phyloP scores from a whole-genome alignment of 1,140 invertebrate species.

The Oncopeltus fasciatus region DNA sequence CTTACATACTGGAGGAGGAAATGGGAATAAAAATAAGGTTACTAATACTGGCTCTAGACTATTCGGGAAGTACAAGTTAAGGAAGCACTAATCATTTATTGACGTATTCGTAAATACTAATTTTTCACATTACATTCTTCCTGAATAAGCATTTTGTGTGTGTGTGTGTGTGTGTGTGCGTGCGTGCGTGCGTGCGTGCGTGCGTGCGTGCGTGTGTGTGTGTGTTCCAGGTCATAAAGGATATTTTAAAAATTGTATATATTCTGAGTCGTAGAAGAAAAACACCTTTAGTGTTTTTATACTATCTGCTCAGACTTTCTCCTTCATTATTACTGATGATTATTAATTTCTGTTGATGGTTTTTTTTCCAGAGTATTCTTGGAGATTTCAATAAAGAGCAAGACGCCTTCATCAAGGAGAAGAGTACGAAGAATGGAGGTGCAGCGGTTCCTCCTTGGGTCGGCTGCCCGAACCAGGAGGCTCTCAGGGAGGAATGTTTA shows the following conservation, averaged over 20 bases:
- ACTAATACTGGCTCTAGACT: too few species aligned
- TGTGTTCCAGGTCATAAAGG: too few species aligned
- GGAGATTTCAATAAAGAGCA: conserved; percentile 94
- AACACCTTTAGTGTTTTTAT: too few species aligned
- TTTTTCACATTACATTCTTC: too few species aligned
- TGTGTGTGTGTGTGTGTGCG: neutral
- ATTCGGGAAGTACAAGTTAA: too few species aligned
- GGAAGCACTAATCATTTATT: too few species aligned
- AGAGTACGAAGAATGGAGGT: conserved; percentile 48
- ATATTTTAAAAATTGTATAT: neutral
- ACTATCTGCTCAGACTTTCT: neutral
- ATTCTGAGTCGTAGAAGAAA: neutral
- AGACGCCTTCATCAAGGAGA: conserved; percentile 80
- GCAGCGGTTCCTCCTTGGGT: conserved; percentile 82
- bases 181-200: neutral
- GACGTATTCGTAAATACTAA: too few species aligned
- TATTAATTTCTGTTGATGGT: conserved; percentile 15
- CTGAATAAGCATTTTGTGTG: too few species aligned
- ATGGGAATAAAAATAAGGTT: too few species aligned
- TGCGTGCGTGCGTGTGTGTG: neutral
- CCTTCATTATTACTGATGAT: neutral
- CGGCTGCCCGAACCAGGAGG: conserved; percentile 41
- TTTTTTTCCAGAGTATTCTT: conserved; percentile 65
- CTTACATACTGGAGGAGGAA: too few species aligned
- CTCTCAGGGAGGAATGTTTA: conserved; percentile 83